Evolutionary conservation across 2,888 invertebrate species (phyloP).

Genomic region (Sinelater perroti): DNA sequence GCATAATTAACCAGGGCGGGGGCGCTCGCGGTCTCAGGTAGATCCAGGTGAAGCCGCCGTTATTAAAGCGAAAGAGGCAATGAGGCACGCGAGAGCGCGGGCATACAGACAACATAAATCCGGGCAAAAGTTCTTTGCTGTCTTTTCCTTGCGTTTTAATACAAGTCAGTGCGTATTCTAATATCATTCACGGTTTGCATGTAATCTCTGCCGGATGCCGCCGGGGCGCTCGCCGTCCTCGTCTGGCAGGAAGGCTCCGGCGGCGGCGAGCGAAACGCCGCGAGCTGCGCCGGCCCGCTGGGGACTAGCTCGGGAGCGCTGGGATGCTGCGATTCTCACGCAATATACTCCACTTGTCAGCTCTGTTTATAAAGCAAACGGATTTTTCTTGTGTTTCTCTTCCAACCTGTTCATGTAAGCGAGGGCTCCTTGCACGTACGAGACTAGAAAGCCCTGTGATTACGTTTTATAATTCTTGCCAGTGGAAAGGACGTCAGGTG

Average conservation of each 20-base stretch:
- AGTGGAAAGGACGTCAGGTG: no score
- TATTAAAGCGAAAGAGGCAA: no score
- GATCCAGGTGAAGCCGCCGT: no score
- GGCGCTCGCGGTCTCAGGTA: constrained; percentile 9
- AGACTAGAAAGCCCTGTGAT: no score
- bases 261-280: constrained; percentile 6
- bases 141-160: constrained; percentile 39
- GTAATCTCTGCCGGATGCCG: not conserved
- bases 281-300: not conserved
- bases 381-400: constrained; percentile 45
- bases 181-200: constrained; percentile 34
- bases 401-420: constrained; percentile 45
- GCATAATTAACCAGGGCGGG: constrained; percentile 19
- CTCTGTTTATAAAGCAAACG: constrained; percentile 47
- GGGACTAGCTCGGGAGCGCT: constrained; percentile 8
- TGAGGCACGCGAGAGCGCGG: no score
- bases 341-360: constrained; percentile 47
- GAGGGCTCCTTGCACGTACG: no score
- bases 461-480: no score
- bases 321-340: constrained; percentile 43
- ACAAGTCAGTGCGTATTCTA: constrained; percentile 46
- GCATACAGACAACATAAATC: constrained; percentile 22
- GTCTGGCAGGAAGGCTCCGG: not conserved
- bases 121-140: constrained; percentile 29
- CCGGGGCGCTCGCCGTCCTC: constrained; percentile 4